Conservation (phyloP, 2,797 vertebrate species). For the Thunnus albacares region DNA sequence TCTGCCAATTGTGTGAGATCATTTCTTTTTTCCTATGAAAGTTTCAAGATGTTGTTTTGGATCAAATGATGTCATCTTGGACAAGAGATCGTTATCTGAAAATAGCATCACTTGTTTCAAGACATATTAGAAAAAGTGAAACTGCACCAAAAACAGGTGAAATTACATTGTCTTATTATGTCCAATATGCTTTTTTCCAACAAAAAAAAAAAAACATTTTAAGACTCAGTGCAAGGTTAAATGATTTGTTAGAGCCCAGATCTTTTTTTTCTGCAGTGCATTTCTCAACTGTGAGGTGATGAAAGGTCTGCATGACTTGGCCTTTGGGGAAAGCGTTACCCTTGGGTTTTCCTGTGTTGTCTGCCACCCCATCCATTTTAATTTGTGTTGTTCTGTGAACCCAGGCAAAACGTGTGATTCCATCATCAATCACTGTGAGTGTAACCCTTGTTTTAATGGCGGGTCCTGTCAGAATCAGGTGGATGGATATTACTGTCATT, state of each 20-base stretch:
- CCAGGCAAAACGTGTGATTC: conserved; percentile 96
- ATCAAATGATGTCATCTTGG: conserved; percentile 62
- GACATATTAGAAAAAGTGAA: conserved; percentile 10
- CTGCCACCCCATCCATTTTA: conserved; percentile 85
- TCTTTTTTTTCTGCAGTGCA: conserved; percentile 47
- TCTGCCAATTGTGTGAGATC: conserved; percentile 67
- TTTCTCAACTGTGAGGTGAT: conserved; percentile 68
- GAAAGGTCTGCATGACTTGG: conserved; percentile 67
- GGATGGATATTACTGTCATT: conserved; percentile 97
- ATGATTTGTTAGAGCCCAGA: conserved; percentile 63
- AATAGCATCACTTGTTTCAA: conserved; percentile 38
- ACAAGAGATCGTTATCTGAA: conserved; percentile 34
- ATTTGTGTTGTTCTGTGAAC: conserved; percentile 88
- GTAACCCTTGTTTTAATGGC: conserved; percentile 98
- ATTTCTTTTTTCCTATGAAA: conserved; percentile 58
- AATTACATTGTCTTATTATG: conserved; percentile 18
- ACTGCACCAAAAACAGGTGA: conserved; percentile 37
- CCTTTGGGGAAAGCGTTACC: conserved; percentile 55
- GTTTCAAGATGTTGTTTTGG: conserved; percentile 72
- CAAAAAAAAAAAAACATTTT: conserved; percentile 7
- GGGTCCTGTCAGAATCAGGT: conserved; percentile 97
- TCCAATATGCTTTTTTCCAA: conserved; percentile 11
- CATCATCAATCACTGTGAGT: conserved; percentile 98
- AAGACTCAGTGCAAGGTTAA: conserved; percentile 6
- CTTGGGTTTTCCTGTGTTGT: conserved; percentile 53